Evolutionary conservation across 1,140 invertebrate genomes (phyloP).

Genomic region (Trichonephila clavipes): DNA sequence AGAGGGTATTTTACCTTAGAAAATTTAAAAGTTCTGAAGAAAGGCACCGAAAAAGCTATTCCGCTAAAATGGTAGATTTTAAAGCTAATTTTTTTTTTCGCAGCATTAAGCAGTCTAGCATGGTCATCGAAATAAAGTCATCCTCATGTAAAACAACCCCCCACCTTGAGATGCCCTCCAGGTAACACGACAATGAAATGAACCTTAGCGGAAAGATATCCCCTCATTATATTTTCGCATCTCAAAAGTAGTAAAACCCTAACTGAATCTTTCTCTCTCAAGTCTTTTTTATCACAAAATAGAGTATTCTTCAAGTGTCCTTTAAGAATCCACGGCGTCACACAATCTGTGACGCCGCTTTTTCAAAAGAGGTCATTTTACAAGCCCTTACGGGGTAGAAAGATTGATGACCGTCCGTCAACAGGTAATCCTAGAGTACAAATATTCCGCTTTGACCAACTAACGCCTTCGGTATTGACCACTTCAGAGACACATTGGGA

Average conservation of each 20-base stretch:
- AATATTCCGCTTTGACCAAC: not conserved
- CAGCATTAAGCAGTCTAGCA: too few species aligned
- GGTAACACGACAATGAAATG: too few species aligned
- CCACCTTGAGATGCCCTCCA: too few species aligned
- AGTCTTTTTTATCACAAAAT: not conserved
- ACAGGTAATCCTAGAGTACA: constrained; percentile 9
- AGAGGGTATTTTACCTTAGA: too few species aligned
- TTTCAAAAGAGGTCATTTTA: not conserved
- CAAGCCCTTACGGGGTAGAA: not conserved
- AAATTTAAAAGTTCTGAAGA: too few species aligned
- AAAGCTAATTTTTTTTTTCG: too few species aligned
- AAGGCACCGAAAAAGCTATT: too few species aligned
- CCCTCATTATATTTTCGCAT: too few species aligned
- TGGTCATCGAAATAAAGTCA: too few species aligned
- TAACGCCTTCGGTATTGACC: not conserved
- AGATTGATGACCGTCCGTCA: constrained; percentile 31
- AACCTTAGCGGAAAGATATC: too few species aligned
- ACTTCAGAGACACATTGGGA: not conserved
- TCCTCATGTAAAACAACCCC: too few species aligned
- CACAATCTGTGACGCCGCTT: not conserved
- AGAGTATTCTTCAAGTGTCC: not conserved
- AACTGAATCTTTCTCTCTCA: not conserved
- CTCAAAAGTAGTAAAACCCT: not conserved
- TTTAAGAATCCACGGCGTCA: not conserved
- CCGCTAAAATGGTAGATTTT: too few species aligned